Evolutionary conservation across 1,140 invertebrate species (phyloP).

Genomic region (Drosophila kikkawai): DNA sequence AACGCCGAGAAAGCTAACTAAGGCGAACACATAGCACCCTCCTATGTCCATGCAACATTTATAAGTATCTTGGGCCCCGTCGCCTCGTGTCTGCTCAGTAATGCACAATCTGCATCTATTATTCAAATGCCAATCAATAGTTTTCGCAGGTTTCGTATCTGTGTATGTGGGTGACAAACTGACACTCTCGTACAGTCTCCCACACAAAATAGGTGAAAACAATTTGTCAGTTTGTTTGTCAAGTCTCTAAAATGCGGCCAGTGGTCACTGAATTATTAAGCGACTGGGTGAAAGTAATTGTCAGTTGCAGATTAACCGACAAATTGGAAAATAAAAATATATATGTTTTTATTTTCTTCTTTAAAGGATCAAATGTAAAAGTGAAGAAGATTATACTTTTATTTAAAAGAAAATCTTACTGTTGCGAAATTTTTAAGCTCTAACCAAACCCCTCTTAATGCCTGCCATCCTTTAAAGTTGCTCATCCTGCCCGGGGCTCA

Average conservation of each 20-base stretch:
- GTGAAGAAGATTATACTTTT: background rate
- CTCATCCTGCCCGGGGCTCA: slow-evolving; percentile 25
- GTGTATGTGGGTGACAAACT: slow-evolving; percentile 21
- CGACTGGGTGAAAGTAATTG: slow-evolving; percentile 28
- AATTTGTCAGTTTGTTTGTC: slow-evolving; percentile 51
- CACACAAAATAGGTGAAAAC: slow-evolving; percentile 55
- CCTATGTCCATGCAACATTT: slow-evolving; percentile 10
- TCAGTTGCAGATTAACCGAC: slow-evolving; percentile 1
- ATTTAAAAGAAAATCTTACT: background rate
- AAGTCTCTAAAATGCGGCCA: slow-evolving; percentile 32
- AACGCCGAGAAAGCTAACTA: slow-evolving; percentile 5
- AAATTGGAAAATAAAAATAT: background rate
- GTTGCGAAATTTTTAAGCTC: background rate
- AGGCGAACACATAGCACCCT: slow-evolving; percentile 10
- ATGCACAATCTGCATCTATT: slow-evolving; percentile 61
- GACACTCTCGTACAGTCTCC: slow-evolving; percentile 1
- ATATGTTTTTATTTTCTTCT: no score
- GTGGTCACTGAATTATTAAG: slow-evolving; percentile 61
- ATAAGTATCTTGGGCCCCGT: slow-evolving; percentile 1
- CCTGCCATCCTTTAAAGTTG: slow-evolving; percentile 15
- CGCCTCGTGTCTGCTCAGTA: background rate
- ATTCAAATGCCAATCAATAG: slow-evolving; percentile 74
- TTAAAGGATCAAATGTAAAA: background rate
- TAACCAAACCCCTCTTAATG: background rate
- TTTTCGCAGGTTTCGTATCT: slow-evolving; percentile 49